Conservation (phyloP, 2,888 invertebrate genomes). For the Syrista parreyssii region DNA sequence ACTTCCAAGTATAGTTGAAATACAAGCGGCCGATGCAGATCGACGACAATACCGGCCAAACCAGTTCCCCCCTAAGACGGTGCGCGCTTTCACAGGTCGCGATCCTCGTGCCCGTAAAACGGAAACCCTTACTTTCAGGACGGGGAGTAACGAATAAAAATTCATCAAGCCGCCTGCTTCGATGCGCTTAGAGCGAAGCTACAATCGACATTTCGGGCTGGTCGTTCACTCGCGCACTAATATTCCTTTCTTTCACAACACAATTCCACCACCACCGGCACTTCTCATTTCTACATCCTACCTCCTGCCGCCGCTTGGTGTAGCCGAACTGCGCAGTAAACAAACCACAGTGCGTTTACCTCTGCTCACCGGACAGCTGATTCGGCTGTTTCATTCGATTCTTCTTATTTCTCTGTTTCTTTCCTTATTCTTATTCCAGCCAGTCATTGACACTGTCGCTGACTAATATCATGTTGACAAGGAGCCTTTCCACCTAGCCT, state of each 20-base stretch:
- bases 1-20: not conserved
- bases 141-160: not conserved
- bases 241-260: slow-evolving; percentile 16
- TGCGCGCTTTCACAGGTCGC: too few relatives aligned
- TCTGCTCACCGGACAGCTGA: slow-evolving; percentile 25
- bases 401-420: not conserved
- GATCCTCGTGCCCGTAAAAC: too few relatives aligned
- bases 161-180: not conserved
- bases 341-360: slow-evolving; percentile 39
- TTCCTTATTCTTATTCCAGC: not conserved
- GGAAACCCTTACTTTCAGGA: not conserved
- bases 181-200: not conserved
- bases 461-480: not conserved
- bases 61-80: not conserved
- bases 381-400: slow-evolving; percentile 7
- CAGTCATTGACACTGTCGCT: not conserved
- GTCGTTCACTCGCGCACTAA: slow-evolving; percentile 32
- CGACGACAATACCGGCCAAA: not conserved
- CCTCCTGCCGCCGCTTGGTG: not conserved
- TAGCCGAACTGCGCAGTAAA: slow-evolving; percentile 39
- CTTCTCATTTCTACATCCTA: not conserved
- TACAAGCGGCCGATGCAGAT: not conserved
- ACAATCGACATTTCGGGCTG: slow-evolving; percentile 17
- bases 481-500: not conserved
- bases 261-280: not conserved